Base-by-base conservation (phyloP, 2,113 vertebrate species). In the Tursiops truncatus region DNA sequence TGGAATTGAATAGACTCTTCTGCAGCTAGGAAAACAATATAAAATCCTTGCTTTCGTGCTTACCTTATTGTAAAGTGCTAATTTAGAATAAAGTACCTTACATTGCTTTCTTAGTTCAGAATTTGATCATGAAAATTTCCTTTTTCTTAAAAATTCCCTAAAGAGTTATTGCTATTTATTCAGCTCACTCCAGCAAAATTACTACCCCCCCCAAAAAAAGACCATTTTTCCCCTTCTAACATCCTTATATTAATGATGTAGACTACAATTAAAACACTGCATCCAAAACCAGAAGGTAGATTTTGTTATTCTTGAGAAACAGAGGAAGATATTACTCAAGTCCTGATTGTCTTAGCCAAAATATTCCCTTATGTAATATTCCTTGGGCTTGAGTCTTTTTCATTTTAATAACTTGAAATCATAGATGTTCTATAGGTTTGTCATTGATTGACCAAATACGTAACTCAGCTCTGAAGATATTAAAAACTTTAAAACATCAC, bases 71-170 rank as follows among this genome's bases (percentile, higher is more conserved):
- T 68, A 70, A 89, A 62, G 1, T 82, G 82, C 28, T 95, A 36
- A 77, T 74, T 83, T 92, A 88, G 76, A 92, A 63, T 68, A 79
- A 71, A 50, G 13, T 86, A 90, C 58, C 70, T 56, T 38, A 9
- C 28, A 56, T 36, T 84, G 23, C n/a, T 85, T 79, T 90, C 62
- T 77, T 63, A 84, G 95, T 70, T 93, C 36, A 80, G n/a, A 93
- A 93, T 79, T 85, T 80, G 53, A 36, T 85, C 12, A 17, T 18
- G 6, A 96, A 85, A 80, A 80, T 47, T 47, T 65, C 31, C 60
- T 86, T 87, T 87, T 79, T 70, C 63, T 84, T 62, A 77, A 89
- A 84, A 84, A 74, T 76, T 5, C 33, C 3, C 7, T 96, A 23
- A 88, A 71, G 41, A 63, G 20, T 89, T 76, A 67, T 58, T 74